These are phyloP conservation scores for Caranx ignobilis DNA, from an alignment of 2,113 vertebrate genomes.

Conservation along the genomic window DNA sequence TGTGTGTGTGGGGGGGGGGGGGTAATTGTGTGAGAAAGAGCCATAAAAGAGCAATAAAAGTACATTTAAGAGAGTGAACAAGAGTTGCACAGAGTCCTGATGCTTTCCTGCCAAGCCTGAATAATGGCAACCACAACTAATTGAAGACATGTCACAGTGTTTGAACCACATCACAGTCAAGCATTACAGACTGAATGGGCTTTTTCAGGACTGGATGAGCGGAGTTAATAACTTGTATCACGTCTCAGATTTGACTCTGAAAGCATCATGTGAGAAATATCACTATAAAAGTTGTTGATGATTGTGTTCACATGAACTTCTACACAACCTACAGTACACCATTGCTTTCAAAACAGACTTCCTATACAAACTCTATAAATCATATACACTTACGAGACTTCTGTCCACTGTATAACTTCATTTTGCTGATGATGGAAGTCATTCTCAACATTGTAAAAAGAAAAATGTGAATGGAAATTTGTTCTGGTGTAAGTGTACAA, in stretches of 20 bases:
- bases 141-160: constrained; percentile 42
- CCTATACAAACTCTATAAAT: background rate
- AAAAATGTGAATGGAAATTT: background rate
- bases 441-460: background rate
- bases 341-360: background rate
- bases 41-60: constrained; percentile 20
- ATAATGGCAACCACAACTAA: constrained; percentile 13
- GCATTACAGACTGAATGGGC: constrained; percentile 9
- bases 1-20: background rate
- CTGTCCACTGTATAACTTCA: background rate
- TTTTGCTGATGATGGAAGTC: background rate
- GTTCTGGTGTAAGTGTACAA: background rate
- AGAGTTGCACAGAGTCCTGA: constrained; percentile 13
- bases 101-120: constrained; percentile 16
- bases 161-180: constrained; percentile 21
- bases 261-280: constrained; percentile 23
- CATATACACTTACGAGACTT: background rate
- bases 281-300: background rate
- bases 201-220: background rate
- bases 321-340: background rate
- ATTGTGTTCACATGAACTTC: constrained; percentile 19
- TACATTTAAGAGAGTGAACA: constrained; percentile 20
- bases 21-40: constrained; percentile 12
- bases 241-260: constrained; percentile 15
- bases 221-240: constrained; percentile 6